Base-by-base conservation (phyloP, 2,888 invertebrate species). In the Heteromyza rotundicornis region DNA sequence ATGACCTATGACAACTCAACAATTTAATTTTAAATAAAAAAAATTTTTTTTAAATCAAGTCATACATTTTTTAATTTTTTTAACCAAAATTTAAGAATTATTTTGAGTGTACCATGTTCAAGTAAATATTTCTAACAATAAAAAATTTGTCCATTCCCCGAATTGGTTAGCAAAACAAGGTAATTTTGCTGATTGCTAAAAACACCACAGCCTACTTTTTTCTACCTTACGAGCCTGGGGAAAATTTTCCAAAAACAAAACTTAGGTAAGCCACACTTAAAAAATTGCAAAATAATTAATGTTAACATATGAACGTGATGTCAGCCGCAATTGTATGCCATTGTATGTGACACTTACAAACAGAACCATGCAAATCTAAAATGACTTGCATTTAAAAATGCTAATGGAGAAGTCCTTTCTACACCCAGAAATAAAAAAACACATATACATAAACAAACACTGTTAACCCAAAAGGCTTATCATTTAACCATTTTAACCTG, bases 401-500 rank as follows among this genome's bases (percentile, higher is more conserved):
- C 32, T 32, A 32, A 12, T 32, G n/a, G n/a, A n/a, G n/a, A n/a
- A n/a, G n/a, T n/a, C 22, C 51, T 19, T 22, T 51, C 51, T 51
- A n/a, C 53, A 36, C 5, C 7, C 54, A 7, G n/a, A 36, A 3
- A 54, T 52, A 52, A 24, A 52, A 52, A 14, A 12, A 24, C 35
- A 51, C 50, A 57, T 1, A 57, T 22, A 19, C 20, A 36, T 12
- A 68, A 59, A 62, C 60, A 47, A 36, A 22, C 10, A 40, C 68
- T 68, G 59, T 73, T 74, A 73, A 73, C 73, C 74, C 74, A 72
- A 74, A 74, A 74, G 74, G 74, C 74, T 74, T 74, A 74, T 74
- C 74, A 74, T 74, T 74, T 74, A 73, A 72, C 74, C 74, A 74
- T 74, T 74, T 74, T 74, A 74, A 74, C 74, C 74, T 40, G n/a